Conservation (phyloP, 2,888 invertebrate genomes). For the Artemia sp. region DNA sequence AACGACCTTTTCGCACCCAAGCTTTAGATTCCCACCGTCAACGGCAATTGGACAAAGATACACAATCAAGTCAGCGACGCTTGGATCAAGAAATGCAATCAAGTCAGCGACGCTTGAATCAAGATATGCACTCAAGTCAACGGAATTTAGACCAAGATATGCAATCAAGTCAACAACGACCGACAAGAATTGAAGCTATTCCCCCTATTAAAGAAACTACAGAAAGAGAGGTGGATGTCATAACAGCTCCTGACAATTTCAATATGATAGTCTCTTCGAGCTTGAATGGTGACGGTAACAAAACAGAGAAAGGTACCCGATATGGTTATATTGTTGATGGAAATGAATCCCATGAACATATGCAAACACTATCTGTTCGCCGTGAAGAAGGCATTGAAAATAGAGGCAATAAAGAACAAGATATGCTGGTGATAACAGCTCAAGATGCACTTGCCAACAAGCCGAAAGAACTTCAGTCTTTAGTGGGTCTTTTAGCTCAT, state of each 20-base stretch:
- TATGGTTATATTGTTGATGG: slow-evolving; percentile 19
- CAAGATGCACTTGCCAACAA: slow-evolving; percentile 1
- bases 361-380: neutral
- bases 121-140: neutral
- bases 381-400: neutral
- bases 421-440: neutral
- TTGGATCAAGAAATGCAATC: neutral
- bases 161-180: neutral
- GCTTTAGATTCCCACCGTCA: too few relatives aligned
- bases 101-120: neutral
- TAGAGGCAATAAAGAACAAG: neutral
- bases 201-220: neutral
- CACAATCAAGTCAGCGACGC: too few relatives aligned
- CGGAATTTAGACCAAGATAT: neutral
- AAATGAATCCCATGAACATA: slow-evolving; percentile 10
- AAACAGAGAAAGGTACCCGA: neutral
- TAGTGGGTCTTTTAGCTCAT: slow-evolving; percentile 6
- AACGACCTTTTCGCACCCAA: too few relatives aligned
- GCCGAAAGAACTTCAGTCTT: neutral
- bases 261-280: slow-evolving; percentile 21
- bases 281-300: neutral
- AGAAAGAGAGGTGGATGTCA: slow-evolving; percentile 16
- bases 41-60: too few relatives aligned
- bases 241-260: slow-evolving; percentile 20
- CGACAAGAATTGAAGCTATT: neutral